Evolutionary conservation across 2,113 vertebrate species (phyloP), one percentile per base, ranked within the genome.

Genomic region (Egretta garzetta): DNA sequence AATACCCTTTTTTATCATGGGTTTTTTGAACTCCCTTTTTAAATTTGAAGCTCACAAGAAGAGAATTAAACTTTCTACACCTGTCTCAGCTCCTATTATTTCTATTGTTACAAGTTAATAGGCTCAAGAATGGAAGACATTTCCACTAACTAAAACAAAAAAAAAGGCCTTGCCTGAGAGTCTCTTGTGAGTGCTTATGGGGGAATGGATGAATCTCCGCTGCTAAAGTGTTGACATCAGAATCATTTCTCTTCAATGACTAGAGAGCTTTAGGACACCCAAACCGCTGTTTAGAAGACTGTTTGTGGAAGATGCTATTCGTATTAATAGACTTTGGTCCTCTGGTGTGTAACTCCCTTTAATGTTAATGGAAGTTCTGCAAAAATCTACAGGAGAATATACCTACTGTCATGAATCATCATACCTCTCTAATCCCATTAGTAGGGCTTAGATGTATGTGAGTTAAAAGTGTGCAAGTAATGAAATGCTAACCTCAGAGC

Each of bases 31-130:
- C 35, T 81, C n/a, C 10, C 6, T 76, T 89, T 97, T 96, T n/a
- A 92, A 95, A 96, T 93, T 87, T 87, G 89, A 96, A 94, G 72
- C 72, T 88, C 45, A 63, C 81, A 80, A 86, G 89, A 93, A 73
- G 28, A 80, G 49, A 82, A 95, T 95, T 93, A 93, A 82, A 80
- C 68, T 89, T 96, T 94, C 94, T 73, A 79, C 39, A 91, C 92
- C 94, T 79, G 67, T 74, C 75, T 92, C 81, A 32, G 24, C 50
- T 80, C 45, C 55, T 84, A 62, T 95, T 90, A 82, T 94, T 89
- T 93, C 95, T 85, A 60, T 89, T 94, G 80, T 88, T 94, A 87
- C 58, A 60, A 77, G 82, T 79, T 93, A 96, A 86, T 83, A 91
- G 70, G 41, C 45, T 94, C 68, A 71, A 90, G 82, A 93, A 82